phyloP scores from a whole-genome alignment of 2,888 invertebrate species.

The Petrophora chlorosata region DNA sequence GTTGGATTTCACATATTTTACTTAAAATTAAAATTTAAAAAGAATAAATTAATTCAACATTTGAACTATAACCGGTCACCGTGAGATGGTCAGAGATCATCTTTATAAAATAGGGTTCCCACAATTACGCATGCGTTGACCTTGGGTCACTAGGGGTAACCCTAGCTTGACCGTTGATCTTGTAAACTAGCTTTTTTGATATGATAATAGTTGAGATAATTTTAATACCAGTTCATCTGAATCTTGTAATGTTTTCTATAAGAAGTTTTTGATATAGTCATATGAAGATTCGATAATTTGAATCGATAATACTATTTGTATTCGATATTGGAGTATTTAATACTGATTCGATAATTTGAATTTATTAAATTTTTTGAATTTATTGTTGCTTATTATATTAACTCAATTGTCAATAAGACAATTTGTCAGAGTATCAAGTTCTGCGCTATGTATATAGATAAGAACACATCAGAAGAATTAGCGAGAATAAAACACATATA shows the following conservation, averaged over 20 bases:
- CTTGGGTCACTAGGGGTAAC: constrained; percentile 51
- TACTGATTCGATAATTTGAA: no score
- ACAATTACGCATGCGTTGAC: constrained; percentile 65
- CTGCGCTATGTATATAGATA: no score
- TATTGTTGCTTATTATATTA: no score
- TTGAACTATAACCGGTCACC: constrained; percentile 60
- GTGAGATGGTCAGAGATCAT: constrained; percentile 73
- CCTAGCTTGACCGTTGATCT: constrained; percentile 75
- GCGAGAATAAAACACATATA: no score
- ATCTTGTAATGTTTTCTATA: background rate
- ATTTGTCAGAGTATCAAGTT: no score
- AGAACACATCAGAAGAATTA: no score
- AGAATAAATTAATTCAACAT: constrained; percentile 55
- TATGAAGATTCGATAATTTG: no score
- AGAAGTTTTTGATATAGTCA: no score
- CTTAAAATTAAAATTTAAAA: constrained; percentile 61
- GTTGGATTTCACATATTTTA: constrained; percentile 54
- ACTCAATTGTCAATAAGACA: no score
- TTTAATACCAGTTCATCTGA: background rate
- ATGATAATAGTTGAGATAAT: background rate
- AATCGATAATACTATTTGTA: no score
- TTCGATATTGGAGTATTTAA: no score
- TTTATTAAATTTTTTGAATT: no score
- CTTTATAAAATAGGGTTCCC: constrained; percentile 53
- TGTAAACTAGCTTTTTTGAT: constrained; percentile 41